Evolutionary conservation across 2,113 vertebrate genomes (phyloP).

Genomic region (Paratilapia polleni): DNA sequence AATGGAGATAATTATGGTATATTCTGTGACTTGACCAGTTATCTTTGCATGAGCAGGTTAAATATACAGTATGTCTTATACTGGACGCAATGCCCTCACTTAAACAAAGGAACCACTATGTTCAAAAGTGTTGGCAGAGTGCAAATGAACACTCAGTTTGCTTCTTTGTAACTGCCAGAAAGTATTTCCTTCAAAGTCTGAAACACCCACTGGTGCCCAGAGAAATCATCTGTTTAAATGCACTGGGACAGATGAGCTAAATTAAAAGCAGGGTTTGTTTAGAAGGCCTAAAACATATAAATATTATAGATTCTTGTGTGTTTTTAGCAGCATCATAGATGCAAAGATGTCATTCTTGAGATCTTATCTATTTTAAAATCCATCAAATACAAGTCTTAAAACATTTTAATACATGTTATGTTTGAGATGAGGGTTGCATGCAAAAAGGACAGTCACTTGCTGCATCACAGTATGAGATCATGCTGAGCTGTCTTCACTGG

Average conservation of each 20-base stretch:
- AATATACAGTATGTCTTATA: neutral
- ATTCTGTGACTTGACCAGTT: neutral
- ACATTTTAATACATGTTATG: neutral
- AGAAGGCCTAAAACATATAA: neutral
- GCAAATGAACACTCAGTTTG: neutral
- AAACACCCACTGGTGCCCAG: neutral
- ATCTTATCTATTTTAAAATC: neutral
- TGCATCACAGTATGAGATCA: constrained; percentile 45
- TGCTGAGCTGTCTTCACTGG: constrained; percentile 21
- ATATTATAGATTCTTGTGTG: neutral
- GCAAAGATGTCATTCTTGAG: neutral
- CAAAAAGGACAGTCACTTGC: neutral
- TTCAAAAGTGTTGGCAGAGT: neutral
- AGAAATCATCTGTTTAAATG: neutral
- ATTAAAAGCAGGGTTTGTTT: neutral
- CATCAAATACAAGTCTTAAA: neutral
- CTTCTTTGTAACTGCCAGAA: neutral
- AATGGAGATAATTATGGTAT: neutral
- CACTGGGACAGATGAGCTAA: neutral
- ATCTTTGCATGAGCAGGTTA: neutral
- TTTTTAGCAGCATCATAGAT: neutral
- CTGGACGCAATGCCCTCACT: neutral
- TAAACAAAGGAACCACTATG: neutral
- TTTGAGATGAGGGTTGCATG: constrained; percentile 5
- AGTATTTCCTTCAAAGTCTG: neutral